A percentile compares a stretch with the other conserved stretches of the same genome.
Conservation (phyloP, 1,140 invertebrate genomes). For the Heterodera schachtii region DNA sequence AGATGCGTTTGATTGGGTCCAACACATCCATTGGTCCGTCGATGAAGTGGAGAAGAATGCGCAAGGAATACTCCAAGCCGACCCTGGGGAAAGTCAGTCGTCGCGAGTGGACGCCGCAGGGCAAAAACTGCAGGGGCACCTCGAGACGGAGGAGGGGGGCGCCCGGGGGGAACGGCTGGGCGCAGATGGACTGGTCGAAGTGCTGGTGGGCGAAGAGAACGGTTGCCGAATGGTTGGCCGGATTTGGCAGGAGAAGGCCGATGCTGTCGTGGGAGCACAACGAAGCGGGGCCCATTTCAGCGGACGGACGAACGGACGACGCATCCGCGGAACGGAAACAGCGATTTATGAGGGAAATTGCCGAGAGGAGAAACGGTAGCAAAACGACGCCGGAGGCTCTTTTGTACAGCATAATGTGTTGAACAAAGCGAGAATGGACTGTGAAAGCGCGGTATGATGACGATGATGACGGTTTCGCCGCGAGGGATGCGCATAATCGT, state of each 20-base stretch:
- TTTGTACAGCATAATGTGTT: background rate
- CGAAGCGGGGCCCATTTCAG: background rate
- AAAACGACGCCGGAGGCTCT: background rate
- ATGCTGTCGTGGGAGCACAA: slow-evolving; percentile 19
- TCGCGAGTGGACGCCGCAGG: slow-evolving; percentile 20
- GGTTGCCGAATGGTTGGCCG: background rate
- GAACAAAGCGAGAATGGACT: background rate
- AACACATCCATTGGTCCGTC: background rate
- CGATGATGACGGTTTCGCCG: slow-evolving; percentile 1
- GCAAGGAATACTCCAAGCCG: slow-evolving; percentile 28
- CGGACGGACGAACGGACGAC: background rate
- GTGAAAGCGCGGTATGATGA: background rate
- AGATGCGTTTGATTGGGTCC: background rate
- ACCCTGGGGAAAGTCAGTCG: slow-evolving; percentile 13
- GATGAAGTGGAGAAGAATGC: background rate
- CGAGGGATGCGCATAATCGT: background rate
- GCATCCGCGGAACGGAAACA: too few species aligned
- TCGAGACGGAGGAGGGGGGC: slow-evolving; percentile 26
- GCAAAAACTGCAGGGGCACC: slow-evolving; percentile 21
- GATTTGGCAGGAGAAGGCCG: slow-evolving; percentile 24
- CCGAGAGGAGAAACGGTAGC: background rate
- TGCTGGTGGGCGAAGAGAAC: slow-evolving; percentile 18
- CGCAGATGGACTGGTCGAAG: slow-evolving; percentile 4
- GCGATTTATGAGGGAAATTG: background rate
- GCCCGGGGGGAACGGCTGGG: slow-evolving; percentile 17